Base-by-base conservation (phyloP, 2,888 invertebrate genomes). In the Nipponacmea schrenckii region DNA sequence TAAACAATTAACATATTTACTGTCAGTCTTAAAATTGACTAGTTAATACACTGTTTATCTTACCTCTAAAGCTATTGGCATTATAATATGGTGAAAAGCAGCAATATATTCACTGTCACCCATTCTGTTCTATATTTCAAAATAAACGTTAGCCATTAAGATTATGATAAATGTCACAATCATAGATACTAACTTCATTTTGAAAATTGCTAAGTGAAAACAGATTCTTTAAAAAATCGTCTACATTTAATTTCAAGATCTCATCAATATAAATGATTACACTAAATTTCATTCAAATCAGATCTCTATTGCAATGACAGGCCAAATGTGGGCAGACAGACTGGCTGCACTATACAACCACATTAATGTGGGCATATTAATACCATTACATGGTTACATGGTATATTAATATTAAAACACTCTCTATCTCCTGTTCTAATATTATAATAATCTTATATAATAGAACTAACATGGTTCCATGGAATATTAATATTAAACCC, bases 41-140 rank as follows among this genome's bases (percentile, higher is more conserved):
- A 5, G 31, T 31, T 31, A 31, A 31, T 31, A 31, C 31, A 31
- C n/a, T 31, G 5, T 3, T 39, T 39, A 24, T 68, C 77, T 73
- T 69, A 88, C 88, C 85, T 96, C 94, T 89, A 96, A 95, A 1
- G 96, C 95, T 69, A 98, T 92, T 0, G 98, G 98, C 87, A 98
- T 91, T n/a, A 98, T 92, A 5, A 98, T 90, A 81, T 95, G 90
- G 48, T 85, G 87, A 72, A 98, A 95, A 44, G 95, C 95, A 26
- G 94, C 91, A 64, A 95, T 90, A 86, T 98, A 98, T 86, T 98
- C 98, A 68, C 92, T 90, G 89, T 98, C 96, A 0, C 94, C 94
- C 95, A 94, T 83, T 5, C 77, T 74, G 56, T 77, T 77, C 83
- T 83, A 76, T 20, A 79, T 39, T 39, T 7, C 69, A 15, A 50